Percentiles rank a stretch among this genome's conserved stretches.
phyloP scores from a whole-genome alignment of 2,113 vertebrate genomes.

The Planiliza haematocheilus region DNA sequence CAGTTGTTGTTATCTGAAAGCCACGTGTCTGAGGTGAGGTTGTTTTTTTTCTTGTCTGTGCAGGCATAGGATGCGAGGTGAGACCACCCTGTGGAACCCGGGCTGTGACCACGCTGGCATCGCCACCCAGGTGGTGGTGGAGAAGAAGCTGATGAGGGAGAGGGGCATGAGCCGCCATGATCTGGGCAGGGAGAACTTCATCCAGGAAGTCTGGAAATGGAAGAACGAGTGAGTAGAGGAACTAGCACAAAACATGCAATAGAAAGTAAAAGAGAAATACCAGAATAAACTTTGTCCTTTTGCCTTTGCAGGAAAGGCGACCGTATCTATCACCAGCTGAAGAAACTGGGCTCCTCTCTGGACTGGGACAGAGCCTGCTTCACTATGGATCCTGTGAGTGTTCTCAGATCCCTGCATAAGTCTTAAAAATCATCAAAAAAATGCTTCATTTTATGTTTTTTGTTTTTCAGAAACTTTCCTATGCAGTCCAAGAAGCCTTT shows the following conservation, averaged over 20 bases:
- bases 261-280: not conserved
- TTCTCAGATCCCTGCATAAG: not conserved
- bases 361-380: conserved; percentile 96
- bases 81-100: conserved; percentile 93
- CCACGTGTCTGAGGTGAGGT: not conserved
- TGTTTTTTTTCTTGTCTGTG: not conserved
- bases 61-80: conserved; percentile 93
- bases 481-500: conserved; percentile 90
- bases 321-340: conserved; percentile 94
- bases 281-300: not conserved
- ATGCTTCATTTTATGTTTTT: too few relatives aligned
- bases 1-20: not conserved
- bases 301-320: conserved; percentile 88
- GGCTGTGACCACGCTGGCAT: conserved; percentile 95
- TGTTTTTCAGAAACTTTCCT: conserved; percentile 87
- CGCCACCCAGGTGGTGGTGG: conserved; percentile 95
- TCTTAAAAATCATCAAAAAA: too few relatives aligned
- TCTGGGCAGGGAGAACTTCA: conserved; percentile 89
- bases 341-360: conserved; percentile 90
- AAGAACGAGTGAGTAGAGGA: conserved; percentile 89
- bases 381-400: conserved; percentile 92
- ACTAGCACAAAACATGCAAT: too few relatives aligned
- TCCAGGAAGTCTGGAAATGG: conserved; percentile 92
- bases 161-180: conserved; percentile 87
- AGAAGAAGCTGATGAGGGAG: conserved; percentile 92